Evolutionary conservation across 2,797 vertebrate species (phyloP).

Genomic region (Peromyscus eremicus): DNA sequence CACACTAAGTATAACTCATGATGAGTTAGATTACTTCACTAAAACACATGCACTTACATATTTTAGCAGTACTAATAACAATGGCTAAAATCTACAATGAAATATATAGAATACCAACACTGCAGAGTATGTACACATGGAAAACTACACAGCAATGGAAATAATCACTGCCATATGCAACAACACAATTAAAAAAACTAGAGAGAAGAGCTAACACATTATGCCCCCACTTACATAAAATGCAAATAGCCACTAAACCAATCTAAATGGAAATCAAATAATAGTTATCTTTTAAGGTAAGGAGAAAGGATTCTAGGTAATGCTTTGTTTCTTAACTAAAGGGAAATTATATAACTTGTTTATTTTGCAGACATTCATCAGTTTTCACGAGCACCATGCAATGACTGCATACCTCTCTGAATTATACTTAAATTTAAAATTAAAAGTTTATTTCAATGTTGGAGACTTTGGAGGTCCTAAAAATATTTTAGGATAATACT

Average conservation of each 20-base stretch:
- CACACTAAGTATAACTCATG: not conserved
- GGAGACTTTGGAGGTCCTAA: not conserved
- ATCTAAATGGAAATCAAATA: conserved; percentile 53
- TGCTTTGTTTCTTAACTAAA: conserved; percentile 17
- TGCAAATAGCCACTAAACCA: conserved; percentile 32
- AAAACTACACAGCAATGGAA: not conserved
- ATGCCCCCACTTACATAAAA: not conserved
- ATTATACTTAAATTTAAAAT: conserved; percentile 52
- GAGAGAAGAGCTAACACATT: not conserved
- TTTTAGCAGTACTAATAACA: not conserved
- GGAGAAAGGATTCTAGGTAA: not conserved
- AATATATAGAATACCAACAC: not conserved
- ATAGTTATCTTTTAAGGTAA: not conserved
- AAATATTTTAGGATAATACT: conserved; percentile 20
- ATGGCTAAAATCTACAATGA: not conserved
- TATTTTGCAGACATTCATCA: conserved; percentile 23
- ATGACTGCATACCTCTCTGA: not conserved
- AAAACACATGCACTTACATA: conserved; percentile 14
- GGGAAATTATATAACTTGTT: not conserved
- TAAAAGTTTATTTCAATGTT: conserved; percentile 27
- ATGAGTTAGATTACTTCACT: not conserved
- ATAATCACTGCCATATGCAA: not conserved
- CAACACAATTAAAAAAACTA: not conserved
- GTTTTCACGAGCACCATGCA: not conserved
- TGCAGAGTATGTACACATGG: not conserved